These are phyloP conservation scores for Oreochromis aureus DNA, from an alignment of 2,113 vertebrate genomes.

Conservation along the genomic window DNA sequence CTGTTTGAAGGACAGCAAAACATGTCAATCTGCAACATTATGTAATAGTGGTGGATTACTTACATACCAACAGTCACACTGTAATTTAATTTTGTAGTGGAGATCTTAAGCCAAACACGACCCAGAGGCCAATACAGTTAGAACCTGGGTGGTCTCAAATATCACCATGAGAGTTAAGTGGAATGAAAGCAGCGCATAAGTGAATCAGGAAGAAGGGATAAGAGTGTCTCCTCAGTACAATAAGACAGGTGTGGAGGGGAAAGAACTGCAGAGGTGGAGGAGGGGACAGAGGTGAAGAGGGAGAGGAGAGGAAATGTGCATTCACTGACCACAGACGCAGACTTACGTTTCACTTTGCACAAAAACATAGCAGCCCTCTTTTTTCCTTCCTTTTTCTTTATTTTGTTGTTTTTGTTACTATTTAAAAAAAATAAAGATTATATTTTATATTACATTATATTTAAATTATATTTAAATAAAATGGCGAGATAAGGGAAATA, in stretches of 20 bases:
- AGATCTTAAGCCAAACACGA: background rate
- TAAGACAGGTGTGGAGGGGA: conserved; percentile 79
- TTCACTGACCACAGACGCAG: background rate
- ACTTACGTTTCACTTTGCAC: conserved; percentile 5
- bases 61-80: background rate
- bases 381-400: background rate
- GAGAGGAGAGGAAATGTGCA: background rate
- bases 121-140: background rate
- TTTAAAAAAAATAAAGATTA: rapidly evolving
- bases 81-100: background rate
- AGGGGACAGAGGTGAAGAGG: background rate
- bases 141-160: conserved; percentile 47
- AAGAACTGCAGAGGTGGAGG: conserved; percentile 67
- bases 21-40: background rate
- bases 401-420: background rate
- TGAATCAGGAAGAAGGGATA: conserved; percentile 93
- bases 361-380: background rate
- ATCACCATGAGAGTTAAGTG: conserved; percentile 48
- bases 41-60: background rate
- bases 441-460: background rate
- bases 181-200: conserved; percentile 54
- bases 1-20: background rate
- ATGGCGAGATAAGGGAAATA: background rate
- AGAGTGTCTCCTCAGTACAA: conserved; percentile 52
- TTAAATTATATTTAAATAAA: background rate